Percentiles rank a stretch among this genome's conserved stretches.
phyloP scores from a whole-genome alignment of 2,888 invertebrate species.

The Creontiades dilutus region DNA sequence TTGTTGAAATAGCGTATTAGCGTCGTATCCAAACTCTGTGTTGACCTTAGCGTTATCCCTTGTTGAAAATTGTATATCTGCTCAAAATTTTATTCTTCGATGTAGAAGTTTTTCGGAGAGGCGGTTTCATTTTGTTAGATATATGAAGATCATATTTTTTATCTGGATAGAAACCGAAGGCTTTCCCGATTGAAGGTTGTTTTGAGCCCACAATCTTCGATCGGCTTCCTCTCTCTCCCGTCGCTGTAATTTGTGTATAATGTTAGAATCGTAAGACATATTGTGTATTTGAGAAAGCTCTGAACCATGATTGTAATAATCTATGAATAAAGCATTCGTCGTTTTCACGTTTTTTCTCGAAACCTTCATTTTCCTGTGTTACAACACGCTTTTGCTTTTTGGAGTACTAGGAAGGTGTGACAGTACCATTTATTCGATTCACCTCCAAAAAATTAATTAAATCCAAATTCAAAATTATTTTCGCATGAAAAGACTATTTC shows the following conservation, averaged over 20 bases:
- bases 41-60: not conserved
- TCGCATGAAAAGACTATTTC: too few species aligned
- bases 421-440: too few species aligned
- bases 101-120: not conserved
- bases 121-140: not conserved
- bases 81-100: not conserved
- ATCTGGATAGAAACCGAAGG: not conserved
- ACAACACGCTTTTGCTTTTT: too few species aligned
- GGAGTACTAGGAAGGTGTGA: too few species aligned
- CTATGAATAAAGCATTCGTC: not conserved
- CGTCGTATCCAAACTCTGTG: not conserved
- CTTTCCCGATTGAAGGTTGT: constrained; percentile 13
- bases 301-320: not conserved
- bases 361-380: not conserved
- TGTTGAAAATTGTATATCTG: not conserved
- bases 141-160: not conserved
- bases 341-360: not conserved
- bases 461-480: too few species aligned
- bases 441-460: too few species aligned
- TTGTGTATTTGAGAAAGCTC: not conserved
- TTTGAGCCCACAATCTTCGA: constrained; percentile 9
- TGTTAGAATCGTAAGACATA: not conserved
- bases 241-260: constrained; percentile 22
- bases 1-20: not conserved
- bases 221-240: not conserved